Conservation (phyloP, 23 tunicate species). For the Clavelina lepadiformis region DNA sequence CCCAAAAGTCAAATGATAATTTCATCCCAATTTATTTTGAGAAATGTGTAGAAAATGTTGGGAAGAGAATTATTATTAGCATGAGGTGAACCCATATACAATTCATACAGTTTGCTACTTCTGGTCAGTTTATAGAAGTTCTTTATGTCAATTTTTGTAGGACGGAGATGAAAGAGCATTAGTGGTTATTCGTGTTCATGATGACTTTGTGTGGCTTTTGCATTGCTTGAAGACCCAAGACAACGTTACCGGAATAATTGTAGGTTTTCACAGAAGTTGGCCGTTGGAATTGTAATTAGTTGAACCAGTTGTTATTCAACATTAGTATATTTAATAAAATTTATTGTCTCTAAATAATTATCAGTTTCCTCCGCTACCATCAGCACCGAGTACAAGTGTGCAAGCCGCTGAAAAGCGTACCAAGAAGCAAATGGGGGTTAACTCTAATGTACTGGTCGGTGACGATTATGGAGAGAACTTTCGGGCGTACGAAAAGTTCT, state of each 20-base stretch:
- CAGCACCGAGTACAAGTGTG: constrained; percentile 27
- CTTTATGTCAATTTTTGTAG: constrained; percentile 7
- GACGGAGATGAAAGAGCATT: constrained; percentile 34
- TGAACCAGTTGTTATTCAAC: not conserved
- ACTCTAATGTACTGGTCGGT: constrained; percentile 36
- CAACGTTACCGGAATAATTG: constrained; percentile 38
- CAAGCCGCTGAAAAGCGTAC: constrained; percentile 50
- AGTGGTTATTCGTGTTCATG: constrained; percentile 51
- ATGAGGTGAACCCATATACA: no score
- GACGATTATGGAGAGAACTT: constrained; percentile 44
- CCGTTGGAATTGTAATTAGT: not conserved
- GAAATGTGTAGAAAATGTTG: no score
- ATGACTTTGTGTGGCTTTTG: constrained; percentile 57
- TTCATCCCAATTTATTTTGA: no score
- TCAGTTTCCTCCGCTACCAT: constrained; percentile 67
- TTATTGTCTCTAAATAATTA: not conserved
- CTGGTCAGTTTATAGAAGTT: no score
- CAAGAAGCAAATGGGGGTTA: constrained; percentile 47
- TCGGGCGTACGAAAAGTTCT: constrained; percentile 39
- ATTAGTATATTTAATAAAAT: not conserved
- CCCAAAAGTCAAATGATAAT: no score
- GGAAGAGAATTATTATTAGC: no score
- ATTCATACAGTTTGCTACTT: no score
- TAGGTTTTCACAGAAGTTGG: constrained; percentile 3
- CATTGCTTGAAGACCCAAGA: constrained; percentile 56